Conservation (phyloP, 2,888 invertebrate genomes). For the Caenorhabditis sp. region DNA sequence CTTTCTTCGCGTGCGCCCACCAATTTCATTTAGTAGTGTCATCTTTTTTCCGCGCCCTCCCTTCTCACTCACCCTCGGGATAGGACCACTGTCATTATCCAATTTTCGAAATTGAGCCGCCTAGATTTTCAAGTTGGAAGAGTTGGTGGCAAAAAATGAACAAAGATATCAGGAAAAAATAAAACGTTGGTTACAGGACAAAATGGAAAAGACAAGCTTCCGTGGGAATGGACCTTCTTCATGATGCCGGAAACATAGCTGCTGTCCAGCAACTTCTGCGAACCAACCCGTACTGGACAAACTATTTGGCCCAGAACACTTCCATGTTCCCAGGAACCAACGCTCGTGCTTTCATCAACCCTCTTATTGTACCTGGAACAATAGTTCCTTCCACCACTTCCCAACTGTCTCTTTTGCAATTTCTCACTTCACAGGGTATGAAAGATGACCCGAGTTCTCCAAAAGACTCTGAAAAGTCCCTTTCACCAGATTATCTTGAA, state of each 20-base stretch:
- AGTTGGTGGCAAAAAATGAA: too few species aligned
- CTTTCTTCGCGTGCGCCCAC: slow-evolving; percentile 58
- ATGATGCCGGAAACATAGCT: slow-evolving; percentile 97
- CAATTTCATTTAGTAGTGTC: slow-evolving; percentile 63
- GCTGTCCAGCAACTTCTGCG: slow-evolving; percentile 90
- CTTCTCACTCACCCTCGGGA: slow-evolving; percentile 33
- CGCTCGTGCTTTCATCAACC: slow-evolving; percentile 52
- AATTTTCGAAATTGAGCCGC: slow-evolving; percentile 57
- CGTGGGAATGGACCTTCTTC: slow-evolving; percentile 95
- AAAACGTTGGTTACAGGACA: slow-evolving; percentile 88
- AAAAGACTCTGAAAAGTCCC: slow-evolving; percentile 30
- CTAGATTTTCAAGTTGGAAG: slow-evolving; percentile 1
- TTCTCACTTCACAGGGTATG: slow-evolving; percentile 41
- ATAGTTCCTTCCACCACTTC: slow-evolving; percentile 26
- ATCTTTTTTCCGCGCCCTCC: slow-evolving; percentile 60
- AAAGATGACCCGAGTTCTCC: slow-evolving; percentile 41
- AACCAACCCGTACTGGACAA: slow-evolving; percentile 81
- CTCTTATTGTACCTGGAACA: slow-evolving; percentile 29
- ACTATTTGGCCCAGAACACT: slow-evolving; percentile 60
- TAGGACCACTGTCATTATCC: slow-evolving; percentile 59
- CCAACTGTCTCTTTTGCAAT: slow-evolving; percentile 49
- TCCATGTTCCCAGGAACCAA: slow-evolving; percentile 26
- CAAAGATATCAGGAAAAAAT: too few species aligned
- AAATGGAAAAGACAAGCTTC: slow-evolving; percentile 99
- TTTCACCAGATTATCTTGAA: slow-evolving; percentile 26